These are phyloP conservation scores for Epizoanthus scotinus DNA, from an alignment of 92 coral and sea anemone genomes.

Conservation along the genomic window DNA sequence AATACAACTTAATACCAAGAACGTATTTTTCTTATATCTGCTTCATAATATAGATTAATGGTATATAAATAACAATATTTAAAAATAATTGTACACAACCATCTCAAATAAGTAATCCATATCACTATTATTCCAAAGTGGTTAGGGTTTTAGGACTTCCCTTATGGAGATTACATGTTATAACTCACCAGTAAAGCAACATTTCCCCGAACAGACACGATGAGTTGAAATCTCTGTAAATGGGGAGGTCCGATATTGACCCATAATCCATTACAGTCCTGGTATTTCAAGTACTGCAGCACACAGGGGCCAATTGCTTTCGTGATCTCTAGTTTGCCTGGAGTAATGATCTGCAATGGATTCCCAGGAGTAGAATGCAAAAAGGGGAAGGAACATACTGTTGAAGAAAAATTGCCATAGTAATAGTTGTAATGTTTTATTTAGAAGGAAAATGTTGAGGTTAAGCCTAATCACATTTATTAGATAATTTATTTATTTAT, in stretches of 20 bases:
- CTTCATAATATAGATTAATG: too few species aligned
- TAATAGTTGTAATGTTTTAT: too few species aligned
- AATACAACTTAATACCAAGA: too few species aligned
- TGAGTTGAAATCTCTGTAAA: background rate
- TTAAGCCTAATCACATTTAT: too few species aligned
- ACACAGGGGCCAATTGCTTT: background rate
- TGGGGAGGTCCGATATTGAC: background rate
- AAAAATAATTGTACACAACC: too few species aligned
- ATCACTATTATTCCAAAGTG: too few species aligned
- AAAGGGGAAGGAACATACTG: background rate
- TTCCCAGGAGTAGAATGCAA: background rate
- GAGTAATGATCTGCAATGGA: background rate
- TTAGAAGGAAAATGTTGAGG: too few species aligned
- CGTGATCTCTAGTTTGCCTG: background rate
- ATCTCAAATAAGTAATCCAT: too few species aligned
- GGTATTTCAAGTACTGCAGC: background rate
- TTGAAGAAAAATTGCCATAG: background rate
- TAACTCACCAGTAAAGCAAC: slow-evolving; percentile 1
- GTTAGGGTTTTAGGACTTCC: too few species aligned
- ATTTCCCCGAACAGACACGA: background rate
- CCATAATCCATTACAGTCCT: background rate
- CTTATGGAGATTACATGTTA: background rate
- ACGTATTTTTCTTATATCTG: too few species aligned
- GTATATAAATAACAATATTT: too few species aligned
- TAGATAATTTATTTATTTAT: too few species aligned